These are phyloP conservation scores for Graphium colonna DNA, from an alignment of 2,888 invertebrate species.

Conservation along the genomic window DNA sequence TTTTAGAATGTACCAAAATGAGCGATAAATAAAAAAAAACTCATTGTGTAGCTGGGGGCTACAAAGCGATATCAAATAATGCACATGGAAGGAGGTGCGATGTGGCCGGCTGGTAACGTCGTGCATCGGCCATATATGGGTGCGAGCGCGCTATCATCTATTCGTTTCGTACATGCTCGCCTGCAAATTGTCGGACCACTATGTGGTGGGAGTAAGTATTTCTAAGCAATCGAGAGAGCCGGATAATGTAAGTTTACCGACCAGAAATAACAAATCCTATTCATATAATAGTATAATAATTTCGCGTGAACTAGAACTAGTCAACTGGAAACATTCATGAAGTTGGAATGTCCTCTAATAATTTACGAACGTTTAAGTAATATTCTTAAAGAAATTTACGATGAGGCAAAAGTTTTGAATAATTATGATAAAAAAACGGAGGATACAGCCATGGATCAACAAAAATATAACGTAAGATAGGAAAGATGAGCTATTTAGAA, in stretches of 20 bases:
- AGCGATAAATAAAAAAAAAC: background rate
- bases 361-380: too few relatives aligned
- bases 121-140: too few relatives aligned
- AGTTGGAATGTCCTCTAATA: too few relatives aligned
- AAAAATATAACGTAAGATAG: background rate
- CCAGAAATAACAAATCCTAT: background rate
- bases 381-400: background rate
- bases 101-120: slow-evolving; percentile 3
- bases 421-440: background rate
- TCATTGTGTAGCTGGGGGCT: background rate
- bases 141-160: too few relatives aligned
- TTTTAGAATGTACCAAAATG: background rate
- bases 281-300: slow-evolving; percentile 1
- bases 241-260: background rate
- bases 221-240: background rate
- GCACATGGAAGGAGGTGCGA: too few relatives aligned
- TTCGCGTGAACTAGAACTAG: too few relatives aligned
- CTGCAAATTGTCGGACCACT: too few relatives aligned
- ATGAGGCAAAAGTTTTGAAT: background rate
- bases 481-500: background rate
- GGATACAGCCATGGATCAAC: too few relatives aligned
- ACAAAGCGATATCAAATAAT: background rate
- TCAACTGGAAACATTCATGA: background rate
- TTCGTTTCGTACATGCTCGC: too few relatives aligned
- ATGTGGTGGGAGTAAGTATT: too few relatives aligned